Base-by-base conservation (phyloP, 2,888 invertebrate species). In the Dryadula phaetusa region DNA sequence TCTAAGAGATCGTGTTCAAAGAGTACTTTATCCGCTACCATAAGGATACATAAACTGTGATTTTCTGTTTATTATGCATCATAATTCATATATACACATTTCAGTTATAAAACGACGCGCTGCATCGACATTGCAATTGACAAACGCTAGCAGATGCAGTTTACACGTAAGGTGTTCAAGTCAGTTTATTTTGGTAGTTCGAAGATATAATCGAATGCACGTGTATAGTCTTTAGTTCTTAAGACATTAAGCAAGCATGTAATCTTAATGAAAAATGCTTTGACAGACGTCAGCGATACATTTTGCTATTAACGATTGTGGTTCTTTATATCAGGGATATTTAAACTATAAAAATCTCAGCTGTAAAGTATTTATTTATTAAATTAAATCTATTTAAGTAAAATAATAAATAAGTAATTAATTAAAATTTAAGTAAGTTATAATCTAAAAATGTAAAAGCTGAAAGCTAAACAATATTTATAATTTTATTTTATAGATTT, bases 171-270 rank as follows among this genome's bases (percentile, higher is more conserved):
- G 56, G 56, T 40, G 40, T 56, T 20, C 37, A 0, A 22, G 34
- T n/a, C 37, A 18, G 37, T 56, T 40, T 56, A 56, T 56, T 56
- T 56, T 40, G 56, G 56, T 56, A 22, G n/a, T 8, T 22, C 8
- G n/a, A 20, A 54, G 54, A 56, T 56, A n/a, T n/a, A 37, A 37
- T 8, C 0, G n/a, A 40, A 56, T 37, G 37, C 20, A 20, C 20
- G 2, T 54, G n/a, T 3, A 37, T 37, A 20, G 16, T 47, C 47
- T 47, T 22, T 47, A 47, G 42, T 16, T 42, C 42, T 47, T 8
- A 5, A 28, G n/a, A 49, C n/a, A 49, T 2, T n/a, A 49, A 7
- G 7, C 12, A 16, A n/a, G 6, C 16, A 12, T 20, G 20, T 46
- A 12, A 3, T 28, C n/a, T 25, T n/a, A 8, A 5, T 49, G 1